Base-by-base conservation (phyloP, 2,888 invertebrate genomes). In the Corythucha ciliata region DNA sequence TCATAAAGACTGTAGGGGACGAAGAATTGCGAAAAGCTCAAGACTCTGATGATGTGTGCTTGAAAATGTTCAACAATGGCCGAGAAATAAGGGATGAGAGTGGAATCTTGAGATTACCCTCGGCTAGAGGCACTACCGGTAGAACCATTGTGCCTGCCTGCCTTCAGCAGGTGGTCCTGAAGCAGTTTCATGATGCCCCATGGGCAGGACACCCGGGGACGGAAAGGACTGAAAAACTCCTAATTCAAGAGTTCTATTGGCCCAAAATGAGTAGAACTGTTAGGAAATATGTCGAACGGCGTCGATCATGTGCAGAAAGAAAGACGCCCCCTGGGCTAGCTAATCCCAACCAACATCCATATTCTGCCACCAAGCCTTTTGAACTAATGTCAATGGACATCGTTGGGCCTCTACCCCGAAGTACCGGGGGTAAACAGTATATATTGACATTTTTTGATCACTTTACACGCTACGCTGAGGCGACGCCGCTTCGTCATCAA, bases 241-340 rank as follows among this genome's bases (percentile, higher is more conserved):
- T n/a, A n/a, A n/a, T n/a, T 58, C 44, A 59, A 51, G 52, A 58
- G 14, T 65, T 60, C 52, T 58, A 61, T 48, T 66, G 66, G 65
- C 46, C 48, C 16, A 59, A 55, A 4, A 65, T 67, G 64, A 65
- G 62, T 53, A 55, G 55, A 4, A 63, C 65, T 42, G 64, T 67
- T 8, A 60, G 62, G 29, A 46, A 57, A 48, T 63, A 56, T 54
- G 60, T 66, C 32, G 62, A 63, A 57, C 54, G 32, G 16, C 66
- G 64, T 41, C 57, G 60, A 51, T 58, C 56, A 6, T 67, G 66
- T 52, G 65, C 66, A 59, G 56, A 50, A 41, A 63, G 63, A 46
- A 66, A 65, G 58, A 39, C 56, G 16, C 41, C 56, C 2, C 21
- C 56, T 12, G 57, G 59, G 42, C 57, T 49, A 14, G 58, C 50